Evolutionary conservation across 2,797 vertebrate species (phyloP), one percentile per base, ranked within the genome.

Genomic region (Melanotaenia trifasciata): DNA sequence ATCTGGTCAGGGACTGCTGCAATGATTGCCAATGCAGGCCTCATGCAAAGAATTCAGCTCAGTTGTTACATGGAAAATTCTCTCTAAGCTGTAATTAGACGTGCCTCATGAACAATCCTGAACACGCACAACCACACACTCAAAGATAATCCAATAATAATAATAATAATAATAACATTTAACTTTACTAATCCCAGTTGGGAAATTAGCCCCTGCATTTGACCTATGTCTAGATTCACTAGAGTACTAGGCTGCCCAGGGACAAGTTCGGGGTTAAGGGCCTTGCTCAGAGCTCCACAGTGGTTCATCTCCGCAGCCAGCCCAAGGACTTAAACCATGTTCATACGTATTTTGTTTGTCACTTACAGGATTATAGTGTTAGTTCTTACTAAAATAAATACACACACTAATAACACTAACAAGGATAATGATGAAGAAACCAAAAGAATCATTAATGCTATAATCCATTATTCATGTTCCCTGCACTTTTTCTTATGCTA

Each of bases 61-160:
- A 26, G 70, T 75, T 66, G 67, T 72, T 85, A 71, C 70, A 59
- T 65, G 77, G 58, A 78, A 81, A 73, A 38, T 45, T 85, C 72
- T 87, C 71, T 64, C 74, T 79, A 68, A 87, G 83, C 70, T 72
- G 80, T 80, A 90, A 91, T 91, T 87, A 87, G 66, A 51, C 76
- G 68, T 77, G 80, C 85, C 79, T 83, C 71, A 70, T 56, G 74
- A 70, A 79, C 66, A 72, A 78, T 67, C 68, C 74, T 61, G 18
- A 76, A 50, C 67, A 58, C 56, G 47, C 67, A n/a, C 54, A 18
- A 64, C 47, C 43, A 57, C 65, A 32, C 43, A 28, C 58, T 51
- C 36, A 53, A 14, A 56, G 77, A 72, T 69, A 32, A 67, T 24
- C 14, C 1, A 20, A 45, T 20, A 20, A 45, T 20, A 45, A 18